Percentiles rank a stretch among this genome's conserved stretches.
phyloP scores from a whole-genome alignment of 2,888 invertebrate genomes.

The Andrena camellia region DNA sequence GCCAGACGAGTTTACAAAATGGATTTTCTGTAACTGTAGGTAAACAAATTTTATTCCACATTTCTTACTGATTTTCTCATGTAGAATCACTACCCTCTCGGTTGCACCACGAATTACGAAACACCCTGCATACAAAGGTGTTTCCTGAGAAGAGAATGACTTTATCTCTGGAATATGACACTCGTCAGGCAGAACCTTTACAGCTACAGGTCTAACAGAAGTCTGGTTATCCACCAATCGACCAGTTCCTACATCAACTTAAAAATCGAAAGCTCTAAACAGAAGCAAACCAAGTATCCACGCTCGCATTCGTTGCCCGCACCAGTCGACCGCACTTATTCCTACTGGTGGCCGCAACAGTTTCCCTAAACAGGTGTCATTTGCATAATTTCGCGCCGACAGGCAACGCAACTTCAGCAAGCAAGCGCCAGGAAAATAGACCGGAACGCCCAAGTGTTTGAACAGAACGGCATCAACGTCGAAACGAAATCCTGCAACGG shows the following conservation, averaged over 20 bases:
- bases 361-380: constrained; percentile 2
- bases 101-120: too few relatives aligned
- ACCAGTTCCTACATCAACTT: background rate
- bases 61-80: too few relatives aligned
- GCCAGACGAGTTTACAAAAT: too few relatives aligned
- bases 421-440: background rate
- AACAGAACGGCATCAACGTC: background rate
- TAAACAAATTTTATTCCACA: too few relatives aligned
- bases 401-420: background rate
- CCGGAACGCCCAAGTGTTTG: constrained; percentile 3
- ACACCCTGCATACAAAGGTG: too few relatives aligned
- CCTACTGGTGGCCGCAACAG: background rate
- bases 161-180: too few relatives aligned
- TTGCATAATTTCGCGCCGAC: constrained; percentile 7
- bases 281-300: background rate
- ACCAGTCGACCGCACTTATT: background rate
- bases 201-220: too few relatives aligned
- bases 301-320: background rate
- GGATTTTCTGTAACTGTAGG: too few relatives aligned
- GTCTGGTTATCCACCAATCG: background rate
- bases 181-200: too few relatives aligned
- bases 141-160: too few relatives aligned
- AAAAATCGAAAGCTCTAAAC: background rate
- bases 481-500: constrained; percentile 12
- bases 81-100: too few relatives aligned